Percentiles rank a stretch among this genome's conserved stretches.
These are phyloP conservation scores for Chrysolina americana DNA, from an alignment of 2,888 invertebrate genomes.

Conservation along the genomic window DNA sequence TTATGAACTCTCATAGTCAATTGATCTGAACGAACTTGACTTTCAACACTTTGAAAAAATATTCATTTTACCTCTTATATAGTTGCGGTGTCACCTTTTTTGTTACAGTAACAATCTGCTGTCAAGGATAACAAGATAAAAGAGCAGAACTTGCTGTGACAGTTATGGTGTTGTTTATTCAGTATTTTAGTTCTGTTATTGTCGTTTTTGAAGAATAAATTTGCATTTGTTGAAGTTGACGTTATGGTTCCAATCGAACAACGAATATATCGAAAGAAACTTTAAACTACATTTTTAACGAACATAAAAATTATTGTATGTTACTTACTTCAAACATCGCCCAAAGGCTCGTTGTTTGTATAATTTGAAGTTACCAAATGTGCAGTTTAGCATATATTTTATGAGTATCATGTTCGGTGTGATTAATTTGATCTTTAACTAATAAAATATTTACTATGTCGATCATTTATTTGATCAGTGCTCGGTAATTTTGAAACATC, in stretches of 20 bases:
- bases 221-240: neutral
- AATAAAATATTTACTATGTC: neutral
- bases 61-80: too few relatives aligned
- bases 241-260: neutral
- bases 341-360: neutral
- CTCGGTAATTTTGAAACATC: neutral
- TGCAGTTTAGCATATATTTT: neutral
- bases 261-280: neutral
- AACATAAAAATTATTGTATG: neutral
- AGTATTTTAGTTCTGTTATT: neutral
- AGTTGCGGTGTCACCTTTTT: neutral
- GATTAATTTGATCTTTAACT: neutral
- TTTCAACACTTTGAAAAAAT: too few relatives aligned
- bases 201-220: neutral
- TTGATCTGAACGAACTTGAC: too few relatives aligned
- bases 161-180: conserved; percentile 20
- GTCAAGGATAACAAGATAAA: neutral
- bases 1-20: too few relatives aligned
- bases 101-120: neutral
- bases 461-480: neutral
- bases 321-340: neutral
- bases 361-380: neutral
- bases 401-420: neutral
- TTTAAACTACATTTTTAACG: neutral
- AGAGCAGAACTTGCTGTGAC: neutral